Percentiles rank a stretch among this genome's conserved stretches.
Conservation (phyloP, 1,140 invertebrate species). For the Pantala flavescens region DNA sequence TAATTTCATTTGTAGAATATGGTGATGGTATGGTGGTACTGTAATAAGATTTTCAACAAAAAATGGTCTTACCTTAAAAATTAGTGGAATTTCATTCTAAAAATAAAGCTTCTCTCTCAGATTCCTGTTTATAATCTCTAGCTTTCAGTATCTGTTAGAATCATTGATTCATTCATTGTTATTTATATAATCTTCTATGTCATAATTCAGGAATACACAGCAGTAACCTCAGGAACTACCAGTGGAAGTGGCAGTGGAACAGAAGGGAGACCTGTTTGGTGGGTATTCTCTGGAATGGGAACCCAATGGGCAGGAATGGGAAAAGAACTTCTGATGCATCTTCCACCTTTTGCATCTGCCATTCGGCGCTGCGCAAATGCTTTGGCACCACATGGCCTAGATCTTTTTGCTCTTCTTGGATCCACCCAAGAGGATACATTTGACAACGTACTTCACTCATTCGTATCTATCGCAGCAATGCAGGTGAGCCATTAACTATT, state of each 20-base stretch:
- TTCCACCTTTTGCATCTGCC: constrained; percentile 68
- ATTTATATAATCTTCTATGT: too few relatives aligned
- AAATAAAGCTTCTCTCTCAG: too few relatives aligned
- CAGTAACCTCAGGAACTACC: constrained; percentile 19
- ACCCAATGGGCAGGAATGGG: constrained; percentile 94
- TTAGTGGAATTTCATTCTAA: too few relatives aligned
- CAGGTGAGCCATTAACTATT: constrained; percentile 45
- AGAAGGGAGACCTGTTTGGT: constrained; percentile 77
- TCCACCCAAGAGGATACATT: constrained; percentile 63
- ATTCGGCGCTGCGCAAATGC: constrained; percentile 64
- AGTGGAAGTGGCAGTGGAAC: constrained; percentile 30
- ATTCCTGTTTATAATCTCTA: too few relatives aligned
- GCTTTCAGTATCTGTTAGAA: too few relatives aligned
- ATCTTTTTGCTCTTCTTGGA: constrained; percentile 70
- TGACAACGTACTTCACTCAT: constrained; percentile 76
- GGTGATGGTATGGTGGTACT: too few relatives aligned
- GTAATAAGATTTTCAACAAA: too few relatives aligned
- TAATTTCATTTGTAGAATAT: too few relatives aligned
- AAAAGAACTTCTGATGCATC: constrained; percentile 56
- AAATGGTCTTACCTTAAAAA: too few relatives aligned
- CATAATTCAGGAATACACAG: constrained; percentile 4
- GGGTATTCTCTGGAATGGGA: constrained; percentile 93
- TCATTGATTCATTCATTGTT: too few relatives aligned
- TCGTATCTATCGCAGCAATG: constrained; percentile 87
- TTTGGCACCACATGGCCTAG: constrained; percentile 63